Conservation (phyloP, 2,113 vertebrate species). For the Vulpes ferrilata region DNA sequence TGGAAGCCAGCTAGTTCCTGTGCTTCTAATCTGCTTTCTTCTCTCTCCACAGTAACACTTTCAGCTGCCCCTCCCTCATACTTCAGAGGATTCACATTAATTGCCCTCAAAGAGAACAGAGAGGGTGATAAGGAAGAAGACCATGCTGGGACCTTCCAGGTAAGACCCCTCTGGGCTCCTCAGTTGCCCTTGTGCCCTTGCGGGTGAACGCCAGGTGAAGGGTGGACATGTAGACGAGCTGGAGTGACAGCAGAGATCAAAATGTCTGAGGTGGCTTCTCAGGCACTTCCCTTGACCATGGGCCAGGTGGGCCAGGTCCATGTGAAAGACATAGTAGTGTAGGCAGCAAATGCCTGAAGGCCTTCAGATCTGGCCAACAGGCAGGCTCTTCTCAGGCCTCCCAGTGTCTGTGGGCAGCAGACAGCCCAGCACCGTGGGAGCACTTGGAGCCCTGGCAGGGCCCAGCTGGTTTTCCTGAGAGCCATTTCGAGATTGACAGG, state of each 20-base stretch:
- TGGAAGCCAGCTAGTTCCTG: neutral
- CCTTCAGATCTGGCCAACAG: neutral
- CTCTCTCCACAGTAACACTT: constrained; percentile 91
- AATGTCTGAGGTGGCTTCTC: neutral
- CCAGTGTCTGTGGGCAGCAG: neutral
- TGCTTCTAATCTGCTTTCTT: constrained; percentile 71
- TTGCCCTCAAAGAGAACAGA: constrained; percentile 95
- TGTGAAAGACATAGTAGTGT: neutral
- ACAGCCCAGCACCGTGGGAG: neutral
- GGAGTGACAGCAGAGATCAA: neutral
- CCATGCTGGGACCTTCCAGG: constrained; percentile 96
- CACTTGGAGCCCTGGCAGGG: neutral
- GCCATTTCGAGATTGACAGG: constrained; percentile 30
- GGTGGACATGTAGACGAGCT: neutral
- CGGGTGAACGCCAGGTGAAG: neutral
- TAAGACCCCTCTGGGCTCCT: constrained; percentile 80
- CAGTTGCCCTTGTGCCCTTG: neutral
- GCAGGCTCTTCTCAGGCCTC: neutral
- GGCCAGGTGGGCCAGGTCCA: neutral
- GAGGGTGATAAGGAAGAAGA: constrained; percentile 97
- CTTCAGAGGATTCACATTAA: constrained; percentile 97
- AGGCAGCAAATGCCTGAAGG: neutral
- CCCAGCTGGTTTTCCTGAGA: neutral
- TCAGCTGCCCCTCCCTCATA: constrained; percentile 94
- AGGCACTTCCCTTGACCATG: neutral